These are phyloP conservation scores for Tenthredo livida DNA, from an alignment of 2,888 invertebrate species.

Conservation along the genomic window DNA sequence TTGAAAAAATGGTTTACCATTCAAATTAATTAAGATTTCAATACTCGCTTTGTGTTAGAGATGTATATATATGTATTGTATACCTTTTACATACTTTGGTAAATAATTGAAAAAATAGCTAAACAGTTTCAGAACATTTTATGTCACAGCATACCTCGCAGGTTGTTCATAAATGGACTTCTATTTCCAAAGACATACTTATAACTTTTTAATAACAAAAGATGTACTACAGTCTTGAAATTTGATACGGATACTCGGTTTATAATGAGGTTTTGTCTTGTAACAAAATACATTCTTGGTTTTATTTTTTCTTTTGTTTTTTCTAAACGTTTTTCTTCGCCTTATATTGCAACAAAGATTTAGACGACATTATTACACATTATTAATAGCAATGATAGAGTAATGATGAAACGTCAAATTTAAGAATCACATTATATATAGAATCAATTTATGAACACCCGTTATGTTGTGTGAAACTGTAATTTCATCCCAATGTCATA, in stretches of 20 bases:
- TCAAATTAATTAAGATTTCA: too few relatives aligned
- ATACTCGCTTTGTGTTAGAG: not conserved
- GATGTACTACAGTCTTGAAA: not conserved
- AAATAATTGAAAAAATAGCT: not conserved
- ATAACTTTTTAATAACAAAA: not conserved
- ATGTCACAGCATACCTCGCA: not conserved
- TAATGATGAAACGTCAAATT: not conserved
- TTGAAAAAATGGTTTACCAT: too few relatives aligned
- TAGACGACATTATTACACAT: not conserved
- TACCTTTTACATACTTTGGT: not conserved
- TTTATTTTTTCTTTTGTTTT: not conserved
- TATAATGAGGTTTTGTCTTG: not conserved
- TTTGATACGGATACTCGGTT: not conserved
- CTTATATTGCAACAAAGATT: not conserved
- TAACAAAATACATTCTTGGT: slow-evolving; percentile 6
- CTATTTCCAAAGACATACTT: not conserved
- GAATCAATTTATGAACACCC: not conserved
- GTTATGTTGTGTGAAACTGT: not conserved
- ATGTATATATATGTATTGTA: not conserved
- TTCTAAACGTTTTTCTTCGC: not conserved
- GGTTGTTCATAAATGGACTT: not conserved
- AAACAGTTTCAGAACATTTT: not conserved
- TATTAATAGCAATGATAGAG: not conserved
- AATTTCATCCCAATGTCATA: not conserved
- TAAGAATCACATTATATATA: not conserved